Conservation (phyloP, 2,113 vertebrate species). For the Microtus pennsylvanicus region DNA sequence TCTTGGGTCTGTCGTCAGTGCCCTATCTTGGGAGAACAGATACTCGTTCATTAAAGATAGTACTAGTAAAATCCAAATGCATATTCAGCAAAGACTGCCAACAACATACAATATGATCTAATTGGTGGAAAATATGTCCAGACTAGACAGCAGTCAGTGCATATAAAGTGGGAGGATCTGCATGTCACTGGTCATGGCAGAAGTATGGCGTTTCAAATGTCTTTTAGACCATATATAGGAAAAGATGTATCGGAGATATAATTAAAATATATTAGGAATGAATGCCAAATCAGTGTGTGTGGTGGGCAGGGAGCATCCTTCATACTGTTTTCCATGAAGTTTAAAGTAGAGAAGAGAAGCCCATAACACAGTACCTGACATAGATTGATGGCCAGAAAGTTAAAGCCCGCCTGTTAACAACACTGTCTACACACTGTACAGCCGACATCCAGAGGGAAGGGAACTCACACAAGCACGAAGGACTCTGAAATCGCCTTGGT, state of each 20-base stretch:
- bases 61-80: background rate
- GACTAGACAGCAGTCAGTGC: background rate
- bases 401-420: background rate
- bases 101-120: background rate
- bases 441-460: background rate
- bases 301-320: background rate
- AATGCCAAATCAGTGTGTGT: background rate
- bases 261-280: slow-evolving; percentile 45
- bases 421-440: background rate
- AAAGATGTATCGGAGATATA: background rate
- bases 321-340: background rate
- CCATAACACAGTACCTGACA: background rate
- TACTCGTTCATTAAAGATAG: background rate
- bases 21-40: background rate
- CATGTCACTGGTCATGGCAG: background rate
- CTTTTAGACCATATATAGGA: slow-evolving; percentile 29
- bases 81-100: background rate
- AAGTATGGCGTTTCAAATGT: background rate
- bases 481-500: background rate
- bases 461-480: background rate
- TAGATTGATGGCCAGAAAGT: background rate
- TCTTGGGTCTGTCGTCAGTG: background rate
- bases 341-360: background rate
- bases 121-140: background rate
- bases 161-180: background rate